A percentile compares a stretch with the other conserved stretches of the same genome.
phyloP scores from a whole-genome alignment of 2,888 invertebrate genomes.

The Machimus rusticus region DNA sequence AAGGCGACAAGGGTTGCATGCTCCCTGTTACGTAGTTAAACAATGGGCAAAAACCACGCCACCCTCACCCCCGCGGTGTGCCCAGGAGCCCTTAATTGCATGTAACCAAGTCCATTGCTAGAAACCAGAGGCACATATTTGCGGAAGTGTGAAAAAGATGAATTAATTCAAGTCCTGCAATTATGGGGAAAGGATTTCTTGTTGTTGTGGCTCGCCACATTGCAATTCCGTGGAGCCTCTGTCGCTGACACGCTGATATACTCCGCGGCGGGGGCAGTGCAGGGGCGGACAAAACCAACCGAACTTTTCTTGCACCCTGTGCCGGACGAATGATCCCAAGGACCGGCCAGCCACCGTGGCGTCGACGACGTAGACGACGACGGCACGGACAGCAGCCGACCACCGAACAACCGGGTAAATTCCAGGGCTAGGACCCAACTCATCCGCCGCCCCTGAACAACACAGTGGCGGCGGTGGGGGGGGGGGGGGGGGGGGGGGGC shows the following conservation, averaged over 20 bases:
- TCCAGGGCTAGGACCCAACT: neutral
- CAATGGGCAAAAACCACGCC: constrained; percentile 13
- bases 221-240: constrained; percentile 24
- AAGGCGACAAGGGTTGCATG: constrained; percentile 27
- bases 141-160: constrained; percentile 41
- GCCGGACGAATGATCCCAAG: neutral
- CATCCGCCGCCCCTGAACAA: neutral
- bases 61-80: neutral
- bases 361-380: neutral
- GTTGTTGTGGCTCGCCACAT: constrained; percentile 23
- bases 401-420: constrained; percentile 3
- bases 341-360: neutral
- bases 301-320: neutral
- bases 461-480: neutral
- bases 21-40: constrained; percentile 21
- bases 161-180: constrained; percentile 40
- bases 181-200: constrained; percentile 22
- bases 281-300: neutral
- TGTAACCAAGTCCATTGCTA: constrained; percentile 12
- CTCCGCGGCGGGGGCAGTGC: neutral
- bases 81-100: constrained; percentile 26
- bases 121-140: constrained; percentile 28
- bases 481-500: neutral
- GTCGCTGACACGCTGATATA: constrained; percentile 19
- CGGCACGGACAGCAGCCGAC: neutral